phyloP scores from a whole-genome alignment of 2,888 invertebrate genomes.

The Apomyelois bistriatella region DNA sequence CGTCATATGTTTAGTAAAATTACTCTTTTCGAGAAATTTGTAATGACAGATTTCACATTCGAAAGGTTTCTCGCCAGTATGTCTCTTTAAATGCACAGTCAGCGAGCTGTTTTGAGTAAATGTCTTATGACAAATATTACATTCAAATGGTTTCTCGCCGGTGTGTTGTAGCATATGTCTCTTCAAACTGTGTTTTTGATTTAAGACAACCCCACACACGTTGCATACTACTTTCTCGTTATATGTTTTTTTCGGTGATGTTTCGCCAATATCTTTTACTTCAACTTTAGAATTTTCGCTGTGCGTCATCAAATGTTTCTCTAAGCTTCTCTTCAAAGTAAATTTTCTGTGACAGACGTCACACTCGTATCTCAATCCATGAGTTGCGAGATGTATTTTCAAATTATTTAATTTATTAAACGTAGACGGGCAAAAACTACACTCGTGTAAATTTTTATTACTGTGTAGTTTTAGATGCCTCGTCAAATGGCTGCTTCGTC shows the following conservation, averaged over 20 bases:
- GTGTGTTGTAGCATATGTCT: not conserved
- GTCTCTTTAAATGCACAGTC: not conserved
- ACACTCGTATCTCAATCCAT: not conserved
- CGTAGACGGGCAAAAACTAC: not conserved
- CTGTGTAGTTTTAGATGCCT: not conserved
- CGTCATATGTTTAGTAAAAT: not conserved
- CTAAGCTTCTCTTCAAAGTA: not conserved
- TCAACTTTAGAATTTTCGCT: not conserved
- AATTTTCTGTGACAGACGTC: not conserved
- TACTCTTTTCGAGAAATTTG: not conserved
- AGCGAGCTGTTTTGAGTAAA: not conserved
- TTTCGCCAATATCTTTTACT: not conserved
- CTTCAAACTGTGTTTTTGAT: not conserved
- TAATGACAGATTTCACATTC: not conserved
- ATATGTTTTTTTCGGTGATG: not conserved
- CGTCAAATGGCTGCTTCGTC: not conserved
- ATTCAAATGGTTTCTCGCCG: conserved; percentile 3
- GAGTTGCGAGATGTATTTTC: not conserved
- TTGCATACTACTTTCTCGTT: not conserved
- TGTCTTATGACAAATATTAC: not conserved
- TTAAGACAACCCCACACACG: not conserved
- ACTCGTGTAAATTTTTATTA: not conserved
- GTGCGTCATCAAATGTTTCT: not conserved
- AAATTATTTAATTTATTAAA: not conserved
- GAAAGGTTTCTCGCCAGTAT: not conserved